A percentile compares a stretch with the other conserved stretches of the same genome.
Conservation (phyloP, 2,888 invertebrate genomes). For the Dermolepida albohirtum region DNA sequence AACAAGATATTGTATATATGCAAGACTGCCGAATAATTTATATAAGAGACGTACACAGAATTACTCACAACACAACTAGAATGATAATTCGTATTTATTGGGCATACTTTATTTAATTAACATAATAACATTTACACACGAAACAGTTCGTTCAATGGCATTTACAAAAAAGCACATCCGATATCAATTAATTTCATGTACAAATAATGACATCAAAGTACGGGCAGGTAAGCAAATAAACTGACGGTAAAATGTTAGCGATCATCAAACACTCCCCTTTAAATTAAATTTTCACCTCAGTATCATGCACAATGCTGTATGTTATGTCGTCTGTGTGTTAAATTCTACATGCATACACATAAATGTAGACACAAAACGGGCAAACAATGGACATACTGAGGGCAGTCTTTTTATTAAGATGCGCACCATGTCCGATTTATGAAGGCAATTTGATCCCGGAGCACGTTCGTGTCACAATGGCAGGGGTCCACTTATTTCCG, state of each 20-base stretch:
- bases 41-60: no score
- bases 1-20: no score
- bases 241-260: constrained; percentile 24
- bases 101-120: no score
- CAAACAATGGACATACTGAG: constrained; percentile 24
- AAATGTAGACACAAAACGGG: constrained; percentile 15
- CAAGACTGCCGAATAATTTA: no score
- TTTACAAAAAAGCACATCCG: neutral
- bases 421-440: constrained; percentile 41
- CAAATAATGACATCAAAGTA: constrained; percentile 36
- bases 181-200: constrained; percentile 31
- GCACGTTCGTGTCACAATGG: constrained; percentile 42
- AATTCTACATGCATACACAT: constrained; percentile 27
- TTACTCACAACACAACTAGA: no score
- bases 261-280: constrained; percentile 33
- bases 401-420: constrained; percentile 40
- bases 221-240: constrained; percentile 33
- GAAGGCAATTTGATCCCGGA: constrained; percentile 41
- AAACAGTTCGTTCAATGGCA: constrained; percentile 8
- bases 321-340: constrained; percentile 25
- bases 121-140: constrained; percentile 12
- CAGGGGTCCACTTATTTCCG: constrained; percentile 41
- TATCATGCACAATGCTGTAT: constrained; percentile 28
- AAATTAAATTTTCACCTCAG: constrained; percentile 37
- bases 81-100: no score